Conservation (phyloP, 2,113 vertebrate genomes). For the Psilopsiagon aymara region DNA sequence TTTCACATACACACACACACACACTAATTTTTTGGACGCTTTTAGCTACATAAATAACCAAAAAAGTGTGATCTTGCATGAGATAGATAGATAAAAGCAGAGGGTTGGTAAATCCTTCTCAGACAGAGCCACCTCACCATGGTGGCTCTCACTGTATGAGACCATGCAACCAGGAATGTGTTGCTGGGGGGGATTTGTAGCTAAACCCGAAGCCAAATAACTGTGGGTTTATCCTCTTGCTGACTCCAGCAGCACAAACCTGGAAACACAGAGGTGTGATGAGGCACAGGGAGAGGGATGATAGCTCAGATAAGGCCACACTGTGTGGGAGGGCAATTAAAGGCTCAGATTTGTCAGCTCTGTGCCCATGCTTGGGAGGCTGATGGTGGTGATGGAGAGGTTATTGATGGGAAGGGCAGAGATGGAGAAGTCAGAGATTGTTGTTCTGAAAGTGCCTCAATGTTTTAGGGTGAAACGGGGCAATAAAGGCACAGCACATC, state of each 20-base stretch:
- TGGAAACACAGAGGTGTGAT: neutral
- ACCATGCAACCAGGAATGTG: rapidly evolving
- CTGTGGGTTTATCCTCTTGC: neutral
- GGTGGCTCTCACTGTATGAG: neutral
- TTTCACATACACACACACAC: neutral
- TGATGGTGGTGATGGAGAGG: neutral
- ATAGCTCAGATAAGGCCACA: neutral
- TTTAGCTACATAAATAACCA: neutral
- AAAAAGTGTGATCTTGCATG: neutral
- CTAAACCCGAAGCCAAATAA: neutral
- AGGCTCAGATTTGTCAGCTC: neutral
- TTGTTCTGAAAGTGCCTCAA: neutral
- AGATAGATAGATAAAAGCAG: neutral
- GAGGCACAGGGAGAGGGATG: rapidly evolving
- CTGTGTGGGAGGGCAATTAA: neutral
- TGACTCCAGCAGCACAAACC: neutral
- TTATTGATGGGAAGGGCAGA: neutral
- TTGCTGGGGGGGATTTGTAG: neutral
- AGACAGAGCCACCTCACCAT: neutral
- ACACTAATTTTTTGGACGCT: neutral
- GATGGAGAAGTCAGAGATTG: neutral
- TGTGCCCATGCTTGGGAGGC: neutral
- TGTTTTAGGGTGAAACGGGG: neutral
- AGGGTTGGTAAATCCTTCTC: neutral
- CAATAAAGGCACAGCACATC: neutral